Conservation (phyloP, 1,140 invertebrate species). For the Euwallacea fornicatus region DNA sequence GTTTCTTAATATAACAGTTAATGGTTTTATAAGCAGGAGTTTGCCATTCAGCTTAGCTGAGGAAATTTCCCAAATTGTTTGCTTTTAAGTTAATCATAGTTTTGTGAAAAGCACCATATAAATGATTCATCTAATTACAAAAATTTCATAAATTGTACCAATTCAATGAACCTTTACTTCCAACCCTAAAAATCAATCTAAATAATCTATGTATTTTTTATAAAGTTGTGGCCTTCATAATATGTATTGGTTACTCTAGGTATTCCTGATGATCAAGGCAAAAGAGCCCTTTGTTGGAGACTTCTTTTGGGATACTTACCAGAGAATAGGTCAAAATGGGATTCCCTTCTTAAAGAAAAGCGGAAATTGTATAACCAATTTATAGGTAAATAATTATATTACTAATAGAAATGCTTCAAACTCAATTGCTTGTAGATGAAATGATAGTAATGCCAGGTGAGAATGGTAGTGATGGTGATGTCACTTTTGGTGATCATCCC, state of each 20-base stretch:
- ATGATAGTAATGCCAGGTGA: constrained; percentile 77
- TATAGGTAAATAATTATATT: constrained; percentile 60
- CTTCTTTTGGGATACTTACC: constrained; percentile 82
- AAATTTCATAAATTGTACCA: not conserved
- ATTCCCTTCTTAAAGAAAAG: constrained; percentile 67
- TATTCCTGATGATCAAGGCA: constrained; percentile 78
- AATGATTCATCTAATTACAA: too few species aligned
- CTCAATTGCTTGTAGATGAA: constrained; percentile 62
- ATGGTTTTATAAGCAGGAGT: not conserved
- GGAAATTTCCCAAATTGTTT: not conserved
- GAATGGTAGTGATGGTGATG: constrained; percentile 59
- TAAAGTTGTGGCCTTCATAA: not conserved
- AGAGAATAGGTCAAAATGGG: constrained; percentile 64
- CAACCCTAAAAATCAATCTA: not conserved
- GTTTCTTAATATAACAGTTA: not conserved
- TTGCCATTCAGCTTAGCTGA: not conserved
- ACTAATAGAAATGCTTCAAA: not conserved
- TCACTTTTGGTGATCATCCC: constrained; percentile 76
- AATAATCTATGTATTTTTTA: not conserved
- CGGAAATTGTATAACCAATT: constrained; percentile 80
- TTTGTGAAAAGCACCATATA: too few species aligned
- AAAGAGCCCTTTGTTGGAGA: constrained; percentile 79
- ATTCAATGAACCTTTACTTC: not conserved
- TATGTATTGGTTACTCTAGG: constrained; percentile 57
- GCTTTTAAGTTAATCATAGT: too few species aligned